Conservation (phyloP, 1,140 invertebrate species). For the Agraylea sexmaculata region DNA sequence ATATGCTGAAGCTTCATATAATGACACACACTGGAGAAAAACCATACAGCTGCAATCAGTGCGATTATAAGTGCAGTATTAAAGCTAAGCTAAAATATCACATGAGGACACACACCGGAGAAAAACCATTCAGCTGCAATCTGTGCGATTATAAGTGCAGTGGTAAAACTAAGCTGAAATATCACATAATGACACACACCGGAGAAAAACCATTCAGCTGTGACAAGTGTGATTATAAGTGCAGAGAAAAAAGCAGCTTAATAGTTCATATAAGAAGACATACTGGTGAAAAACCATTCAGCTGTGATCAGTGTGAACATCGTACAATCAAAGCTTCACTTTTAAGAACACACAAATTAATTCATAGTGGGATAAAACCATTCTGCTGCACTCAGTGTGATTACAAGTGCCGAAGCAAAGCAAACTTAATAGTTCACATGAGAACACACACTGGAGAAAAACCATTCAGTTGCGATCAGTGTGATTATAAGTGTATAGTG, state of each 20-base stretch:
- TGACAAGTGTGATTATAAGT: slow-evolving; percentile 39
- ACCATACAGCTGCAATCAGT: too few species aligned
- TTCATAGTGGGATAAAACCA: slow-evolving; percentile 44
- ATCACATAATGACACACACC: slow-evolving; percentile 54
- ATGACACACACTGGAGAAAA: too few species aligned
- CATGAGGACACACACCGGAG: slow-evolving; percentile 54
- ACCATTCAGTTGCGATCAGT: slow-evolving; percentile 50
- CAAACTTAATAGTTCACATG: slow-evolving; percentile 43
- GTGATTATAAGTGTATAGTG: slow-evolving; percentile 44
- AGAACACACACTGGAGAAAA: slow-evolving; percentile 54
- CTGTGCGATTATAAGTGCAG: slow-evolving; percentile 64
- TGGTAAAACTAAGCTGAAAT: slow-evolving; percentile 45
- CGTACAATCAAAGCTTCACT: slow-evolving; percentile 35
- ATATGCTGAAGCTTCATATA: too few species aligned
- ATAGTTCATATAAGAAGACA: slow-evolving; percentile 54
- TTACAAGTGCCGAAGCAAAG: slow-evolving; percentile 45
- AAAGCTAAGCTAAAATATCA: too few species aligned
- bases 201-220: slow-evolving; percentile 44
- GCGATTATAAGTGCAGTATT: too few species aligned
- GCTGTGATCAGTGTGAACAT: slow-evolving; percentile 42
- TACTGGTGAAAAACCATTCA: slow-evolving; percentile 49
- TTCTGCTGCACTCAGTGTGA: slow-evolving; percentile 50
- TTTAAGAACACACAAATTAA: slow-evolving; percentile 33
- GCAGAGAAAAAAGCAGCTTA: slow-evolving; percentile 41
- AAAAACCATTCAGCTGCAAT: slow-evolving; percentile 59